Evolutionary conservation across 2,113 vertebrate genomes (phyloP).

Genomic region (Oxyruncus cristatus): DNA sequence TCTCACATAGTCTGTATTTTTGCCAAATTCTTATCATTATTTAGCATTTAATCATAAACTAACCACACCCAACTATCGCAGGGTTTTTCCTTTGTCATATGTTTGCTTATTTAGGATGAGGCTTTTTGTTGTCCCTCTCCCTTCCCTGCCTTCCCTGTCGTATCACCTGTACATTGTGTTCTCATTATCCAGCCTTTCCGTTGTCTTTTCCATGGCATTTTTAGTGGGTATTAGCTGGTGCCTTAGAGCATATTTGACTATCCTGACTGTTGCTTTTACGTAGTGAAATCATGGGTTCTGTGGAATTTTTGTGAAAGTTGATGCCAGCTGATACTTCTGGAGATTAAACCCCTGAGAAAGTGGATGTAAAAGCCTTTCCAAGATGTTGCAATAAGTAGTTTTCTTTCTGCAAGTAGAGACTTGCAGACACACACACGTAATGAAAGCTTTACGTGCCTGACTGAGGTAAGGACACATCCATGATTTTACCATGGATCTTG

Average conservation of each 20-base stretch:
- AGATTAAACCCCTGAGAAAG: neutral
- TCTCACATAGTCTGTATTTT: neutral
- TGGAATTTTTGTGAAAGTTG: neutral
- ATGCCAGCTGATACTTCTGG: neutral
- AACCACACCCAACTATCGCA: neutral
- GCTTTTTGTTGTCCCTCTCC: neutral
- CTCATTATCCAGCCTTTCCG: neutral
- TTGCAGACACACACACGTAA: neutral
- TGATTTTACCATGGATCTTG: neutral
- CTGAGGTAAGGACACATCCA: neutral
- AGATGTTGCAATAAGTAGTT: neutral
- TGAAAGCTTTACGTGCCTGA: neutral
- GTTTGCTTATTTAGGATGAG: neutral
- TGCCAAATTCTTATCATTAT: neutral
- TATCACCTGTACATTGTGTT: neutral
- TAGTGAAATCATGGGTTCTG: neutral
- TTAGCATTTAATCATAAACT: neutral
- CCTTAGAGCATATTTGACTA: conserved; percentile 18
- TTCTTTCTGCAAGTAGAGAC: neutral
- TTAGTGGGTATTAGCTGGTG: conserved; percentile 12
- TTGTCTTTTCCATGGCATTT: neutral
- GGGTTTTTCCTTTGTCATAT: neutral
- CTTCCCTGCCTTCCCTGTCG: neutral
- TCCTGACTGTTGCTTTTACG: conserved; percentile 4
- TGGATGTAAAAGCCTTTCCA: neutral